Evolutionary conservation across 1,140 invertebrate genomes (phyloP), one percentile per base, ranked within the genome.

Genomic region (Micrasema minimum): DNA sequence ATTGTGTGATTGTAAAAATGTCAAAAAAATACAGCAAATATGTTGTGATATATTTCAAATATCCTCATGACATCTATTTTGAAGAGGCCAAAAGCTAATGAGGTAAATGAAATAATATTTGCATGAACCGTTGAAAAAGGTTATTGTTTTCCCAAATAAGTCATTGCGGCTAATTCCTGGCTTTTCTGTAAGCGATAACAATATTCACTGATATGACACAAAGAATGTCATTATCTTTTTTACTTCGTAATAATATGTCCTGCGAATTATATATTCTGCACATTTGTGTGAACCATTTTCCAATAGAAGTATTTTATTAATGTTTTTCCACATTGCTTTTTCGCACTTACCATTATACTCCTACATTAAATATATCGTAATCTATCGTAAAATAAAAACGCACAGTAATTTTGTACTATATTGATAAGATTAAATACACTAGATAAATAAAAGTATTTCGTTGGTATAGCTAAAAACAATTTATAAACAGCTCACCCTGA

Each of bases 41-140:
- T 67, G 66, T 16, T 55, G 51, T 67, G 66, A 67, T 67, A 26
- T 67, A 55, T 45, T 37, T 67, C 35, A 67, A 53, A 51, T 66
- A 51, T 53, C 64, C 64, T 53, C 64, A 67, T 67, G 66, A 67
- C 48, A 45, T 67, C 31, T 67, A 41, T 43, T 43, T 67, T 31
- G 50, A 41, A 14, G 23, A 57, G 16, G 16, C 37, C 4, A 67
- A 43, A n/a, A 57, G 66, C 50, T 67, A 67, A 67, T 43, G 50
- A 55, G 66, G 66, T 67, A 67, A 67, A 43, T 57, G 11, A 37
- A 51, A 37, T 53, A 35, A 20, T 53, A 6, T 37, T n/a, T n/a
- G n/a, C n/a, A 31, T 31, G 7, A 31, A 31, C 2, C 26, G 26
- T 31, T 31, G 7, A 31, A 31, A 31, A 31, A n/a, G n/a, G 20